Base-by-base conservation (phyloP, 2,797 vertebrate species). In the Silurus aristotelis region DNA sequence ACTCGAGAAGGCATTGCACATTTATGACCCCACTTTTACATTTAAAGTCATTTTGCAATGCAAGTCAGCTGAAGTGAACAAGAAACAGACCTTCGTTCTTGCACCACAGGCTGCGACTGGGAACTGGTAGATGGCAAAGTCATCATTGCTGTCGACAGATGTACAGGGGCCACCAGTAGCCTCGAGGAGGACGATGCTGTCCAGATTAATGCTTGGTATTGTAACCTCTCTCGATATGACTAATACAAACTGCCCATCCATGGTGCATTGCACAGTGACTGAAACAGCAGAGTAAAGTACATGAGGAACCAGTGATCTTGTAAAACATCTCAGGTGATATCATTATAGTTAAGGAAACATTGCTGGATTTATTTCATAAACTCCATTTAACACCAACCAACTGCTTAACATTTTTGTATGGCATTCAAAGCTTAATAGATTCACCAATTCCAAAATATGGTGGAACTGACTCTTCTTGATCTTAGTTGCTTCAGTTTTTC, bases 201-300 rank as follows among this genome's bases (percentile, higher is more conserved):
- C 89, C 83, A 94, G 90, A n/a, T 92, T 91, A 22, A 95, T 88
- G 1, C 60, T 85, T 2, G 94, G 94, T 55, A 87, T 1, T 22
- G 94, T 95, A 80, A 91, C 80, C 1, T 93, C 93, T 85, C 89
- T 90, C 83, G 94, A 90, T 38, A 95, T 90, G 2, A 95, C 93
- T 80, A 96, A 87, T 83, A 95, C 90, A 92, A 95, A 94, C 91
- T 94, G 94, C 7, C 94, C 95, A 82, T 96, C 93, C 55, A 85
- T 93, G 84, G 93, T 95, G 82, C 94, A 95, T 91, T 94, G 94
- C 63, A 95, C 90, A 55, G 94, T 96, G 87, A 95, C 95, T 95
- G 88, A 63, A 20, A 43, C 13, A 72, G 81, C 6, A 46, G 82
- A 73, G 20, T 43, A 4, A 83, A 73, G 20, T 52, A 4, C 14